These are phyloP conservation scores for Vollenhovia emeryi DNA, from an alignment of 1,140 invertebrate species.

Conservation along the genomic window DNA sequence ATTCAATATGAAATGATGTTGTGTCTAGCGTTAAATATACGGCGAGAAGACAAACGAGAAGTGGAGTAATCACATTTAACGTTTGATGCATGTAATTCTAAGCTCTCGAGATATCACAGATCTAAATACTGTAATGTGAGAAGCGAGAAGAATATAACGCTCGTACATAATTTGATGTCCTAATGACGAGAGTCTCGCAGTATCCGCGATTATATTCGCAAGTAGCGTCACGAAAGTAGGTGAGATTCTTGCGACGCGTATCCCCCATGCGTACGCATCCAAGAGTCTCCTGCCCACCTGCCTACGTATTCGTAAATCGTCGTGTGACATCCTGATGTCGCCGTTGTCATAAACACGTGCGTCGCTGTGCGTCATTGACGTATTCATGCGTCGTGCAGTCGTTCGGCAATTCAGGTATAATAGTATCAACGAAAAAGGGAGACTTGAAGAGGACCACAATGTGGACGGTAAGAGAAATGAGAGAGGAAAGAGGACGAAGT, in stretches of 20 bases:
- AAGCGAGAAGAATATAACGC: constrained; percentile 16
- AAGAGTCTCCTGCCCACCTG: neutral
- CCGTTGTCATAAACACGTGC: constrained; percentile 42
- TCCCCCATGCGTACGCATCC: constrained; percentile 57
- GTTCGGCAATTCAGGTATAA: constrained; percentile 5
- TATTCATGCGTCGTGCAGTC: constrained; percentile 26
- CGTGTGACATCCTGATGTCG: constrained; percentile 1
- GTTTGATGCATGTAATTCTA: neutral
- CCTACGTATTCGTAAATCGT: constrained; percentile 36
- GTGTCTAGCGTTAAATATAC: neutral
- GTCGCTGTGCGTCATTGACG: constrained; percentile 40
- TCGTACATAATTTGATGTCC: neutral
- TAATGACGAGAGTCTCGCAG: constrained; percentile 44
- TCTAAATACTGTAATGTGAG: constrained; percentile 17
- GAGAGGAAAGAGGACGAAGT: neutral
- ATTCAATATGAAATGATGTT: neutral
- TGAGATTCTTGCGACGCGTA: constrained; percentile 65
- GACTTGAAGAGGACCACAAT: neutral
- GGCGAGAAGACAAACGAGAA: neutral
- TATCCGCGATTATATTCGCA: constrained; percentile 36
- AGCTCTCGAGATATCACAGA: constrained; percentile 36
- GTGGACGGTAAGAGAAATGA: neutral
- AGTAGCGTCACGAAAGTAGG: constrained; percentile 67
- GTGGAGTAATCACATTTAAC: constrained; percentile 20
- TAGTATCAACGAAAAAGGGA: constrained; percentile 3